phyloP scores from a whole-genome alignment of 2,113 vertebrate species.

The Oenanthe melanoleuca region DNA sequence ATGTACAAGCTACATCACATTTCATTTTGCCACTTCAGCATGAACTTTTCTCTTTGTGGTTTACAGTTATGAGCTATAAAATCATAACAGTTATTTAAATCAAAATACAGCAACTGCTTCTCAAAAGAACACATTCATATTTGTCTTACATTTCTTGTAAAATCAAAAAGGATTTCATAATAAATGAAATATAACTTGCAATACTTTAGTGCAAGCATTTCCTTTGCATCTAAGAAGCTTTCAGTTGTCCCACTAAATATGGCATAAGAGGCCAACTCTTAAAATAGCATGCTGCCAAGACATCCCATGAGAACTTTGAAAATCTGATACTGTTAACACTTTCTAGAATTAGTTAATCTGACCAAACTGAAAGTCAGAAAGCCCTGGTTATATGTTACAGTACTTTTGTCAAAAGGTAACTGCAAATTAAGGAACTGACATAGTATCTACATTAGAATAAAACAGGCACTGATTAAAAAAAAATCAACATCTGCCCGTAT shows the following conservation, averaged over 20 bases:
- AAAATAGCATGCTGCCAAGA: slow-evolving; percentile 58
- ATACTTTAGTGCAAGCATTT: slow-evolving; percentile 41
- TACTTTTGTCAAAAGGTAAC: slow-evolving; percentile 45
- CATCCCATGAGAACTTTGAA: slow-evolving; percentile 32
- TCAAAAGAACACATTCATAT: slow-evolving; percentile 54
- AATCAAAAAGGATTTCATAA: slow-evolving; percentile 35
- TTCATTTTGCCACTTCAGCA: slow-evolving; percentile 61
- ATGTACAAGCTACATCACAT: slow-evolving; percentile 70
- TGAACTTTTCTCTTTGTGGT: slow-evolving; percentile 54
- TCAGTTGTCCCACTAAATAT: neutral
- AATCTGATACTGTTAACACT: slow-evolving; percentile 2
- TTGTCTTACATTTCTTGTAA: slow-evolving; percentile 46
- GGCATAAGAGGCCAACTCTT: slow-evolving; percentile 37
- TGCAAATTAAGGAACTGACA: neutral
- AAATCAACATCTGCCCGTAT: neutral
- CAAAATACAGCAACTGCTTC: slow-evolving; percentile 57
- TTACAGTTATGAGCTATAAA: slow-evolving; percentile 52
- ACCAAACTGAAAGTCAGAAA: slow-evolving; percentile 7
- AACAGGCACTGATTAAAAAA: slow-evolving; percentile 37
- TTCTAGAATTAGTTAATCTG: slow-evolving; percentile 27
- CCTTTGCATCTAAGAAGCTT: slow-evolving; percentile 51
- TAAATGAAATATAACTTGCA: slow-evolving; percentile 50
- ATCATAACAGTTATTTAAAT: slow-evolving; percentile 60
- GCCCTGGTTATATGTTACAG: slow-evolving; percentile 45
- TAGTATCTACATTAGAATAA: slow-evolving; percentile 11